These are phyloP conservation scores for Ceuthmochares aereus DNA, from an alignment of 2,113 vertebrate species.

Conservation along the genomic window DNA sequence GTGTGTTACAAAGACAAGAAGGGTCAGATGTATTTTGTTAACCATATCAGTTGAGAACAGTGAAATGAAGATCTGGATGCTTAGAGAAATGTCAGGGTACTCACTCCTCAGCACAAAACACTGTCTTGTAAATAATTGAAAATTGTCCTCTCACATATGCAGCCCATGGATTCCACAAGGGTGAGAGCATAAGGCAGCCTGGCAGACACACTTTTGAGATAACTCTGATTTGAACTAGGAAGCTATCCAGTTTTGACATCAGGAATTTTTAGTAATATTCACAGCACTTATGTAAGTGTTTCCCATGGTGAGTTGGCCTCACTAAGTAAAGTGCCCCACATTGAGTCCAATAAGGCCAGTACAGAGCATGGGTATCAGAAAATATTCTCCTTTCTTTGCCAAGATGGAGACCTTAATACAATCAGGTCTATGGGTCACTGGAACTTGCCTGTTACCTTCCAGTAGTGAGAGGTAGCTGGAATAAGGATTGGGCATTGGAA, in stretches of 20 bases:
- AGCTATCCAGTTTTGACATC: slow-evolving; percentile 7
- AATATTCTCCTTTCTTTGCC: not conserved
- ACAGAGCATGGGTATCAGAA: not conserved
- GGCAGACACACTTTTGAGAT: slow-evolving; percentile 45
- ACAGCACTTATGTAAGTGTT: not conserved
- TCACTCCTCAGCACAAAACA: not conserved
- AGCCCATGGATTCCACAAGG: slow-evolving; percentile 28
- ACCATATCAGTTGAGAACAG: not conserved
- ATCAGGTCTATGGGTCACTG: too few relatives aligned
- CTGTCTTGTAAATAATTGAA: slow-evolving; percentile 12
- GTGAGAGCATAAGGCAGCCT: slow-evolving; percentile 1
- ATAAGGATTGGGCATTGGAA: not conserved
- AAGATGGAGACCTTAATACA: not conserved
- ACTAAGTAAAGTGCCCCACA: not conserved
- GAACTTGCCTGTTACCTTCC: not conserved
- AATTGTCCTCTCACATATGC: not conserved
- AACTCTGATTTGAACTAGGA: slow-evolving; percentile 42
- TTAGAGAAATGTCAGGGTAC: not conserved
- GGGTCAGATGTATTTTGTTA: not conserved
- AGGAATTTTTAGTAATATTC: slow-evolving; percentile 43
- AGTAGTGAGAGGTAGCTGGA: not conserved
- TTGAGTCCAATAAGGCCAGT: not conserved
- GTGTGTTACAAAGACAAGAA: not conserved
- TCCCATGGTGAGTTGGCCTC: not conserved
- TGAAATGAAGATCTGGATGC: not conserved